Evolutionary conservation across 2,797 vertebrate species (phyloP), one percentile per base, ranked within the genome.

Genomic region (Periophthalmus magnuspinnatus): DNA sequence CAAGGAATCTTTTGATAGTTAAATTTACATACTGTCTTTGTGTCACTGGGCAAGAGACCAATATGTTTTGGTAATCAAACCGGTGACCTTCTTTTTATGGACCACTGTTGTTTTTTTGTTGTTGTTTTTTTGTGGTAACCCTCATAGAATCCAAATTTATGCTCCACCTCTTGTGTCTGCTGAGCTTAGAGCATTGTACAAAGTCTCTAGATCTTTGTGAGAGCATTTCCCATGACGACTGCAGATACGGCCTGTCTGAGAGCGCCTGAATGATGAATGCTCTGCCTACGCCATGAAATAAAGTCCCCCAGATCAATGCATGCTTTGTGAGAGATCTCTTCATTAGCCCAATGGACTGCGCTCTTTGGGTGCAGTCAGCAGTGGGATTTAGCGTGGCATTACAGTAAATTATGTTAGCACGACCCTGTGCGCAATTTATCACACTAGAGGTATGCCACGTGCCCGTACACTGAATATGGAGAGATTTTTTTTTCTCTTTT

Each of bases 331-430:
- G 71, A 72, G 70, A 86, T 75, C 63, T 88, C 81, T 89, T 87
- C 80, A 90, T 89, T 88, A 84, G 83, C 73, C 80, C 82, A 82
- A 86, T 81, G 77, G 80, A 85, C 74, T 58, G 65, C 68, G 72
- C 38, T 47, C 61, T 68, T 28, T 2, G 63, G 7, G 58, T 75
- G 68, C 67, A 74, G 78, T 83, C 80, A 73, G 79, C 67, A 24
- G 28, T n/a, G 62, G 75, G 68, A 76, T 82, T 89, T 80, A 77
- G 77, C 48, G 48, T 11, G 5, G 66, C 38, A 67, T 66, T 65
- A 66, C 76, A 65, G 73, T 85, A 87, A 86, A 83, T 83, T 80
- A 87, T 67, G 65, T 67, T 67, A 54, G 65, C 14, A 52, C 74
- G 67, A 28, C 48, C 52, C 47, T 8, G 21, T 48, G 32, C 68